Evolutionary conservation across 2,113 vertebrate genomes (phyloP).

Genomic region (Castor canadensis): DNA sequence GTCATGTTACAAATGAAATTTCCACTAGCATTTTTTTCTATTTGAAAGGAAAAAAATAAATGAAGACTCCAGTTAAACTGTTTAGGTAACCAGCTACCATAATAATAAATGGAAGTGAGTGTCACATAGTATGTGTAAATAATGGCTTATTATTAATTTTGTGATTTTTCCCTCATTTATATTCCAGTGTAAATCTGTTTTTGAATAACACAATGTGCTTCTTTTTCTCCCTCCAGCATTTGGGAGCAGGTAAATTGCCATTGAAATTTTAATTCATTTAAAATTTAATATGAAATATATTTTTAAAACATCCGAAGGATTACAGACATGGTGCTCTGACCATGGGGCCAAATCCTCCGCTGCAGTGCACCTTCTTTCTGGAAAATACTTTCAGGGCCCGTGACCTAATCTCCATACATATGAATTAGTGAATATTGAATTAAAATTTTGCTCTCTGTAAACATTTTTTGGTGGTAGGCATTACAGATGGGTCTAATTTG

Average conservation of each 20-base stretch:
- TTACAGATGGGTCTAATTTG: not conserved
- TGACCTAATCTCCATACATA: not conserved
- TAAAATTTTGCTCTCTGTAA: not conserved
- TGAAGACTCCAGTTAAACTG: conserved; percentile 47
- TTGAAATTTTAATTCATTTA: not conserved
- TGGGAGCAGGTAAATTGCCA: fast-evolving
- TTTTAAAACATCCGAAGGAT: not conserved
- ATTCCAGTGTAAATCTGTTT: not conserved
- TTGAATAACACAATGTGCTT: not conserved
- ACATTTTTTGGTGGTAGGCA: not conserved
- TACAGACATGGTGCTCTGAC: not conserved
- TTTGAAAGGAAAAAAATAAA: conserved; percentile 61
- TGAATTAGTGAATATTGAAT: not conserved
- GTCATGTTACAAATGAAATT: conserved; percentile 79
- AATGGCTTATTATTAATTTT: conserved; percentile 10
- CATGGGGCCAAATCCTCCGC: not conserved
- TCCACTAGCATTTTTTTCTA: conserved; percentile 61
- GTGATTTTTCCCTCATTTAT: not conserved
- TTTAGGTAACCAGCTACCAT: conserved; percentile 31
- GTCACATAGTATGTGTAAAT: not conserved
- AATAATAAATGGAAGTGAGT: conserved; percentile 13
- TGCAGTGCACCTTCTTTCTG: not conserved
- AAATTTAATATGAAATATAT: not conserved
- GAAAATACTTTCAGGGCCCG: not conserved
- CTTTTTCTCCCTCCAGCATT: not conserved